These are phyloP conservation scores for Esox niger DNA, from an alignment of 2,113 vertebrate genomes.

Conservation along the genomic window DNA sequence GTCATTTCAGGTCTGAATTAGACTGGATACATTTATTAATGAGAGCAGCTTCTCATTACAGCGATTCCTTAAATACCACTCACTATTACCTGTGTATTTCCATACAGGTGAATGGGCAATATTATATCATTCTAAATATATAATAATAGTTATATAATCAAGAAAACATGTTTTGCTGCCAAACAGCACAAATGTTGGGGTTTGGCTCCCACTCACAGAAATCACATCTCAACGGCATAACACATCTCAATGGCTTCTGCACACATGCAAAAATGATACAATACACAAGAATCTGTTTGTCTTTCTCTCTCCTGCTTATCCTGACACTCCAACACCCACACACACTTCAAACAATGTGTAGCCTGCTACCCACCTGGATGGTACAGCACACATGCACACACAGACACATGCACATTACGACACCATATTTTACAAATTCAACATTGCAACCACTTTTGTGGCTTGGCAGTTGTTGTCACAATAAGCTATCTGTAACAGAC, in stretches of 20 bases:
- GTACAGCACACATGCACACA: slow-evolving; percentile 45
- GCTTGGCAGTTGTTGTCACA: not conserved
- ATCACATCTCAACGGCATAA: too few relatives aligned
- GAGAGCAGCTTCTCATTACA: not conserved
- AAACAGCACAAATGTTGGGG: not conserved
- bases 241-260: slow-evolving; percentile 11
- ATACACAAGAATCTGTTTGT: slow-evolving; percentile 62
- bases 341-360: slow-evolving; percentile 50
- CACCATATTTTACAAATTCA: not conserved
- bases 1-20: not conserved
- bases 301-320: slow-evolving; percentile 39
- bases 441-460: not conserved
- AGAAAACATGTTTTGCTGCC: not conserved
- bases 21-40: not conserved
- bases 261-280: slow-evolving; percentile 49
- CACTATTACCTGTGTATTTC: not conserved
- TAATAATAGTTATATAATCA: not conserved
- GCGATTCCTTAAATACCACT: not conserved
- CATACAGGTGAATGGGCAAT: not conserved
- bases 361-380: slow-evolving; percentile 11
- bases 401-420: slow-evolving; percentile 21
- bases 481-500: not conserved
- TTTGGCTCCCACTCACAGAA: not conserved
- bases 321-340: slow-evolving; percentile 58
- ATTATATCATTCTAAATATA: too few relatives aligned